Evolutionary conservation across 1,140 invertebrate species (phyloP).

Genomic region (Trichonephila inaurata): DNA sequence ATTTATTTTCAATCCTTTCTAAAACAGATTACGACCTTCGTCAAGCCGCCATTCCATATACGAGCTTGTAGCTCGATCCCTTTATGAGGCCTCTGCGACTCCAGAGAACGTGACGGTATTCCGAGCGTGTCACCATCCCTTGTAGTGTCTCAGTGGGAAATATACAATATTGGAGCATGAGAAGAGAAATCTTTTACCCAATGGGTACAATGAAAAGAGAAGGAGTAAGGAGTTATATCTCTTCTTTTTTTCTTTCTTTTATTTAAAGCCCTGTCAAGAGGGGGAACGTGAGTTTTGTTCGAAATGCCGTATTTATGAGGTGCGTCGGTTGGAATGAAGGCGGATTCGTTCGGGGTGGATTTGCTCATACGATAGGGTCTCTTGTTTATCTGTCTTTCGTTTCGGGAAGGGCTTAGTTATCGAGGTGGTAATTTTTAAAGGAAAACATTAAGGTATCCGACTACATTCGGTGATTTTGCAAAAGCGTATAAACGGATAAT

Average conservation of each 20-base stretch:
- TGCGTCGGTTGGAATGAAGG: not conserved
- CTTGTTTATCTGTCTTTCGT: constrained; percentile 2
- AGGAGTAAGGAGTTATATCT: constrained; percentile 16
- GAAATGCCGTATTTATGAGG: constrained; percentile 8
- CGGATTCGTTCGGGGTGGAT: not conserved
- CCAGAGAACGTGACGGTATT: constrained; percentile 1
- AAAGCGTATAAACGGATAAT: too few species aligned
- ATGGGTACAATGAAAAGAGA: not conserved
- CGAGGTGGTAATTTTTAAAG: not conserved
- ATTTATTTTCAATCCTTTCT: not conserved
- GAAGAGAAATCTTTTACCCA: not conserved
- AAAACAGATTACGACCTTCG: constrained; percentile 1
- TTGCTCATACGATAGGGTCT: not conserved
- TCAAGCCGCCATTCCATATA: not conserved
- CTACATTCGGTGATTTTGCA: too few species aligned
- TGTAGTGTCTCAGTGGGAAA: not conserved
- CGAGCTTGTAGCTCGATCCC: not conserved
- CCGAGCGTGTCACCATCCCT: not conserved
- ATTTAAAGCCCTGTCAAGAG: constrained; percentile 3
- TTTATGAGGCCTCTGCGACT: constrained; percentile 1
- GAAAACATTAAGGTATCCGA: too few species aligned
- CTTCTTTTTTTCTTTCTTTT: constrained; percentile 12
- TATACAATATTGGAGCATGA: not conserved
- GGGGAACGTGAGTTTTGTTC: not conserved
- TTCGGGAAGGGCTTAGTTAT: not conserved